Conservation (phyloP, 1,140 invertebrate species). For the Galleria mellonella region DNA sequence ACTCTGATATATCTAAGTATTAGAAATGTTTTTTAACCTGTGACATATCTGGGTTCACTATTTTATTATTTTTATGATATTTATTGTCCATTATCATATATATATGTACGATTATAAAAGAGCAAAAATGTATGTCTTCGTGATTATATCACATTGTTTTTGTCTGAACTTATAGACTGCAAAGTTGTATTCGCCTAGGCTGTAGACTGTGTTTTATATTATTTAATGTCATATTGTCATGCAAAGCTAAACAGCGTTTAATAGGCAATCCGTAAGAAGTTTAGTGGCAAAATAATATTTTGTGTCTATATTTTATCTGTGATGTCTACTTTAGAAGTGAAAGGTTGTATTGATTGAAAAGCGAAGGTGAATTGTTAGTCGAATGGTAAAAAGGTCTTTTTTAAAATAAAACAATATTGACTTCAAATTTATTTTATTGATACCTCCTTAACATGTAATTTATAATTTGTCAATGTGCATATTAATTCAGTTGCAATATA, state of each 20-base stretch:
- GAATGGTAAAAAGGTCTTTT: constrained; percentile 48
- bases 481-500: no score
- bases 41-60: no score
- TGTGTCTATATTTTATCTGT: constrained; percentile 64
- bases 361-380: constrained; percentile 34
- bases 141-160: no score
- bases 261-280: constrained; percentile 22
- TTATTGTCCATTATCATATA: no score
- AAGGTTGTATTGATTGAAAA: constrained; percentile 33
- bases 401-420: constrained; percentile 46
- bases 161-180: no score
- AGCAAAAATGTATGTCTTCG: no score
- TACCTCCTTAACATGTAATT: neutral
- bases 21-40: no score
- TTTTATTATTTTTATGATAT: no score
- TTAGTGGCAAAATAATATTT: constrained; percentile 47
- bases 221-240: neutral
- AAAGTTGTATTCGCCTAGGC: neutral
- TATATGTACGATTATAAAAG: no score
- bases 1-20: no score
- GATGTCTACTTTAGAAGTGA: constrained; percentile 55
- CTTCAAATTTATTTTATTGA: constrained; percentile 8
- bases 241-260: constrained; percentile 28
- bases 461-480: no score
- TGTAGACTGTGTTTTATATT: neutral